phyloP scores from a whole-genome alignment of 2,113 vertebrate species.

The Corydoras maculifer region DNA sequence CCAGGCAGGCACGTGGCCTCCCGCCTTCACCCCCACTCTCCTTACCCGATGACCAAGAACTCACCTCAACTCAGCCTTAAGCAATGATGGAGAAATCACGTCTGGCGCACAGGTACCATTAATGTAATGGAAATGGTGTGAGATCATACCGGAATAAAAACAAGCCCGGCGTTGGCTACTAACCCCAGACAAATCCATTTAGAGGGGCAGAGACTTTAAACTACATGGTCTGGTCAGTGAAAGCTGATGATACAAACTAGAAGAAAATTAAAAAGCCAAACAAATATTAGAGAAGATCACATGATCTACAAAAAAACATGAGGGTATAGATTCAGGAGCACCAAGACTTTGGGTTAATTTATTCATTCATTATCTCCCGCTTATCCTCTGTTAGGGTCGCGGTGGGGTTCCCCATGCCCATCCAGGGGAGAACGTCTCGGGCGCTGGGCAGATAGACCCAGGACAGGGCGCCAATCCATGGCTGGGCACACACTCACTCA shows the following conservation, averaged over 20 bases:
- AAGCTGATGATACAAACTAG: neutral
- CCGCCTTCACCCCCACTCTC: neutral
- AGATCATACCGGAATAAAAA: slow-evolving; percentile 1
- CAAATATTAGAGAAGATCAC: neutral
- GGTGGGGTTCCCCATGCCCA: no score
- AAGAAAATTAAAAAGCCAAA: neutral
- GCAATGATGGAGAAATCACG: slow-evolving; percentile 1
- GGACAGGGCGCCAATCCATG: no score
- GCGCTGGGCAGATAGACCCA: no score
- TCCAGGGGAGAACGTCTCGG: no score
- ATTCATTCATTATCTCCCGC: no score
- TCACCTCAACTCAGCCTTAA: slow-evolving; percentile 2
- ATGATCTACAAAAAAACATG: neutral
- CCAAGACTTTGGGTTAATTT: no score
- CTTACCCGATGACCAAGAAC: neutral
- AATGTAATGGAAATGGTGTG: neutral
- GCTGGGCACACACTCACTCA: no score
- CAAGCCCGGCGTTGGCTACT: neutral
- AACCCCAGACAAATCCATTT: neutral
- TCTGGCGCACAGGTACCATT: slow-evolving; percentile 1
- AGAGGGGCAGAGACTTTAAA: neutral
- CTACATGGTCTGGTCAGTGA: neutral
- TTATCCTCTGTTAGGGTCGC: no score
- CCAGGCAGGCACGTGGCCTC: slow-evolving; percentile 31
- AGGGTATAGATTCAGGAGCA: no score